Conservation (phyloP, 2,113 vertebrate species). For the Tyto alba region DNA sequence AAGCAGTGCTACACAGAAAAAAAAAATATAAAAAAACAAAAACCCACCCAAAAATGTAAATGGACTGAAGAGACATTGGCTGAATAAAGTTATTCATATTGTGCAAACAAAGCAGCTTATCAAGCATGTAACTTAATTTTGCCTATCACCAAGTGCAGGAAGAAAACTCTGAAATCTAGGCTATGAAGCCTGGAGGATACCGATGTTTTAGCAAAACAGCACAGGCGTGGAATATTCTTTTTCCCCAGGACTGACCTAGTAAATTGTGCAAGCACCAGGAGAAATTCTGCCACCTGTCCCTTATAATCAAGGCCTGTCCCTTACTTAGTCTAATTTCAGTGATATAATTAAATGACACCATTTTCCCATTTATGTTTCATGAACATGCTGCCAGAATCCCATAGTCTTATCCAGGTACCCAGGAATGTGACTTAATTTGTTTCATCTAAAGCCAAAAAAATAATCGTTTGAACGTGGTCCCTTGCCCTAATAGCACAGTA, state of each 20-base stretch:
- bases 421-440: slow-evolving; percentile 34
- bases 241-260: slow-evolving; percentile 31
- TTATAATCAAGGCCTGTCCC: slow-evolving; percentile 40
- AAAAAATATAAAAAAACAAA: too few relatives aligned
- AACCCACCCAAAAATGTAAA: not conserved
- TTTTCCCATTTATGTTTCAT: slow-evolving; percentile 20
- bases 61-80: not conserved
- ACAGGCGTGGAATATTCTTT: slow-evolving; percentile 30
- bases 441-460: slow-evolving; percentile 30
- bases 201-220: not conserved
- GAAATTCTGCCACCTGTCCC: slow-evolving; percentile 47
- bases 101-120: not conserved
- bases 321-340: not conserved
- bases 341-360: slow-evolving; percentile 21
- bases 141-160: not conserved
- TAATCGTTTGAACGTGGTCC: slow-evolving; percentile 29
- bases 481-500: not conserved
- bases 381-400: slow-evolving; percentile 4
- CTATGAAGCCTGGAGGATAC: slow-evolving; percentile 26
- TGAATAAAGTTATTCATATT: not conserved
- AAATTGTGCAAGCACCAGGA: slow-evolving; percentile 35
- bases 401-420: slow-evolving; percentile 28
- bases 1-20: not conserved
- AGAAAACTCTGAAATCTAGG: slow-evolving; percentile 28
- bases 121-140: not conserved